A percentile compares a stretch with the other conserved stretches of the same genome.
Conservation (phyloP, 2,888 invertebrate species). For the Acanthosoma haemorrhoidale region DNA sequence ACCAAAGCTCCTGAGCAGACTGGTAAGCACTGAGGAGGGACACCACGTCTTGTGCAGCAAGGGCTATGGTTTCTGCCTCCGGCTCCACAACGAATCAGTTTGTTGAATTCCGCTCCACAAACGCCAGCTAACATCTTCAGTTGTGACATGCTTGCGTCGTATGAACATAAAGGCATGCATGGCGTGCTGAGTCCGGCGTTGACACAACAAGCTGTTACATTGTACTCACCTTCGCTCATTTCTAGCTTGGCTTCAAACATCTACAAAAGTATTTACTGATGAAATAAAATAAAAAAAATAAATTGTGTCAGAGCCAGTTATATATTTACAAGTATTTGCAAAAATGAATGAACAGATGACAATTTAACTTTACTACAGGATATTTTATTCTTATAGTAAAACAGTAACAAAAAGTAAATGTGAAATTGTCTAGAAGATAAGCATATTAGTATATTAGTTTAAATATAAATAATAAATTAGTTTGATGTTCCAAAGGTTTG, state of each 20-base stretch:
- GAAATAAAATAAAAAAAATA: no score
- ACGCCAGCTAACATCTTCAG: slow-evolving; percentile 65
- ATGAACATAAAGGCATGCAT: slow-evolving; percentile 73
- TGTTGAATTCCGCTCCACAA: slow-evolving; percentile 72
- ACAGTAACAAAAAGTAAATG: no score
- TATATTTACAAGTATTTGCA: no score
- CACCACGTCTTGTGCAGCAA: slow-evolving; percentile 69
- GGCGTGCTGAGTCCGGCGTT: slow-evolving; percentile 61
- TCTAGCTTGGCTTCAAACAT: slow-evolving; percentile 54
- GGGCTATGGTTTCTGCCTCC: slow-evolving; percentile 68
- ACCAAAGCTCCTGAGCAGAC: slow-evolving; percentile 66
- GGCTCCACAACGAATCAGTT: slow-evolving; percentile 58
- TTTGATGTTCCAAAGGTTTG: no score
- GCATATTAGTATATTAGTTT: no score
- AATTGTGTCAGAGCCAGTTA: no score
- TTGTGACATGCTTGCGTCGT: slow-evolving; percentile 76
- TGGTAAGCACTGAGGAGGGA: slow-evolving; percentile 61
- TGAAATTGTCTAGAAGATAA: no score
- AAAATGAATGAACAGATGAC: no score
- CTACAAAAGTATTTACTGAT: no score
- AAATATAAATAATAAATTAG: no score
- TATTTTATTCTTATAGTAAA: no score
- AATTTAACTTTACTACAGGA: no score
- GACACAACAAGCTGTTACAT: slow-evolving; percentile 73
- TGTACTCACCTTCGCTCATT: slow-evolving; percentile 59